Conservation (phyloP, 2,888 invertebrate species). For the Odontocerum albicorne region DNA sequence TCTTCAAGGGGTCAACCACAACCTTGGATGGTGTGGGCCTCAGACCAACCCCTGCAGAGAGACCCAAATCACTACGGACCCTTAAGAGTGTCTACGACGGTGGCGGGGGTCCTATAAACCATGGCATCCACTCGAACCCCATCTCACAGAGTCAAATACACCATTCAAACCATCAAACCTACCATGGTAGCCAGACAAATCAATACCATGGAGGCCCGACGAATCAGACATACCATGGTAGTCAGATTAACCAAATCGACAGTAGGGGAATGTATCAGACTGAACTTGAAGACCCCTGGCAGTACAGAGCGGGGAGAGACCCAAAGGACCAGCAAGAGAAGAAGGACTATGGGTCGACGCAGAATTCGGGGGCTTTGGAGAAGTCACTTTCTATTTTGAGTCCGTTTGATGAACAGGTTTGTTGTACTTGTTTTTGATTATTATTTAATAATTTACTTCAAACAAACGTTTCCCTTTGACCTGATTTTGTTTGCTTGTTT, state of each 20-base stretch:
- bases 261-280: slow-evolving; percentile 46
- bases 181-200: slow-evolving; percentile 17
- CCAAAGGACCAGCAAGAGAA: slow-evolving; percentile 55
- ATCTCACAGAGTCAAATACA: slow-evolving; percentile 38
- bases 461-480: too few species aligned
- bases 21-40: slow-evolving; percentile 64
- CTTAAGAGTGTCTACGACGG: slow-evolving; percentile 72
- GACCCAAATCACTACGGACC: slow-evolving; percentile 74
- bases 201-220: slow-evolving; percentile 12
- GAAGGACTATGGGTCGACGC: slow-evolving; percentile 51
- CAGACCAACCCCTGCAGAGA: slow-evolving; percentile 65
- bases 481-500: too few species aligned
- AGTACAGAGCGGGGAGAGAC: slow-evolving; percentile 42
- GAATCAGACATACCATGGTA: slow-evolving; percentile 11
- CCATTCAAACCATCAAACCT: slow-evolving; percentile 18
- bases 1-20: slow-evolving; percentile 81
- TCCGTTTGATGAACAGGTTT: slow-evolving; percentile 80
- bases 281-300: slow-evolving; percentile 46
- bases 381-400: slow-evolving; percentile 67
- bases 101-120: slow-evolving; percentile 36
- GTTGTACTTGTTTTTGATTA: too few species aligned
- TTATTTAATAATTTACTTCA: too few species aligned
- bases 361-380: slow-evolving; percentile 52
- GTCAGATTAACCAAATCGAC: slow-evolving; percentile 44
- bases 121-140: slow-evolving; percentile 39